Evolutionary conservation across 2,888 invertebrate genomes (phyloP).

Genomic region (Acronicta alni): DNA sequence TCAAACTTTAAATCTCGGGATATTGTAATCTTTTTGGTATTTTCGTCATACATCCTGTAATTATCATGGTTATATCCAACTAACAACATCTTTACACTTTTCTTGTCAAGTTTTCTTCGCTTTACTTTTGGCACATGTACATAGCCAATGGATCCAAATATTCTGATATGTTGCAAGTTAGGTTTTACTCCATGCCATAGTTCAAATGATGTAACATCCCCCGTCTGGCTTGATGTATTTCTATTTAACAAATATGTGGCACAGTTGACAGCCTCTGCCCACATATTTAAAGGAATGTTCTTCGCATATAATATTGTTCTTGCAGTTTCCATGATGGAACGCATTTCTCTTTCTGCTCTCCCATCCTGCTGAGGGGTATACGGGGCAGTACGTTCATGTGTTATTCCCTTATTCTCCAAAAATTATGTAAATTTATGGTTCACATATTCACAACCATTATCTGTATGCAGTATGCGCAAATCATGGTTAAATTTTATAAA

Average conservation of each 20-base stretch:
- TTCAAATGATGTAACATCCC: conserved; percentile 57
- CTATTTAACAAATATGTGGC: conserved; percentile 66
- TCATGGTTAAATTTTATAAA: no score
- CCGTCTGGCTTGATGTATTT: conserved; percentile 56
- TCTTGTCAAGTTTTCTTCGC: conserved; percentile 53
- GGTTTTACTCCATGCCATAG: conserved; percentile 58
- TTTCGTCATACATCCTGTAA: conserved; percentile 58
- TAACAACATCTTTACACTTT: conserved; percentile 53
- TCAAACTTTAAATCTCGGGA: conserved; percentile 56
- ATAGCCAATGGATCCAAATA: conserved; percentile 60
- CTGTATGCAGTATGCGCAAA: conserved; percentile 1
- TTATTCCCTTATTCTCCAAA: conserved; percentile 1
- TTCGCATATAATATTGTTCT: conserved; percentile 5
- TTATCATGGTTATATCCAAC: conserved; percentile 62
- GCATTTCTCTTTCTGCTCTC: conserved; percentile 4
- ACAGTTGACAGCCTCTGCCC: conserved; percentile 70
- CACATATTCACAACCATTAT: no score
- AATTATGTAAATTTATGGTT: neutral
- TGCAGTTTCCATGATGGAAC: conserved; percentile 8
- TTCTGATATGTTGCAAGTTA: conserved; percentile 36
- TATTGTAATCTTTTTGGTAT: conserved; percentile 39
- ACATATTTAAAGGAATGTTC: conserved; percentile 31
- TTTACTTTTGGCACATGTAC: conserved; percentile 62
- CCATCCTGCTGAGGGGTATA: conserved; percentile 11
- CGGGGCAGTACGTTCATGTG: conserved; percentile 1